A percentile compares a stretch with the other conserved stretches of the same genome.
These are phyloP conservation scores for Latrodectus elegans DNA, from an alignment of 2,888 invertebrate genomes.

Conservation along the genomic window DNA sequence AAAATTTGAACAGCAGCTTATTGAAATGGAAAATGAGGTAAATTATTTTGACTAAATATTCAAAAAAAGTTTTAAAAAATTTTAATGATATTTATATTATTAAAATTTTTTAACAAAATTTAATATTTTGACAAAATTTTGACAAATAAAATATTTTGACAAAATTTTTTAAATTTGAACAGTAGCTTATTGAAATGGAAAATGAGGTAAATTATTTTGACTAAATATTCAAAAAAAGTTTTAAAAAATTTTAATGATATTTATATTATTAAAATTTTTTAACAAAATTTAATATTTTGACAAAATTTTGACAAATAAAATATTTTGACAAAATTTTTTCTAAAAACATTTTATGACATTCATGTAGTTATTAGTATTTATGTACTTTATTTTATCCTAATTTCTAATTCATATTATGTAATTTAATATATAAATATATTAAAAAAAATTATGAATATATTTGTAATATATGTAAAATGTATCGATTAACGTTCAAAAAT, in stretches of 20 bases:
- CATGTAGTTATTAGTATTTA: background rate
- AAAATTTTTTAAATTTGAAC: constrained; percentile 12
- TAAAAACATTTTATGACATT: background rate
- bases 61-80: background rate
- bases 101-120: no score
- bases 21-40: constrained; percentile 37
- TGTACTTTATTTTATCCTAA: background rate
- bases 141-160: background rate
- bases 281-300: no score
- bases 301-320: background rate
- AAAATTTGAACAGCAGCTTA: constrained; percentile 18
- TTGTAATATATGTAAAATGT: background rate
- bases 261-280: no score
- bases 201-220: constrained; percentile 26
- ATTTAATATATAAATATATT: background rate
- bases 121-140: no score
- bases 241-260: no score
- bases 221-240: background rate
- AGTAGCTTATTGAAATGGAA: constrained; percentile 8
- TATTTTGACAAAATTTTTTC: background rate
- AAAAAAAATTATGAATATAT: background rate
- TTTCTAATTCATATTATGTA: background rate
- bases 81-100: no score
- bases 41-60: background rate
- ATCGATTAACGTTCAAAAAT: background rate